Evolutionary conservation across 2,888 invertebrate species (phyloP).

Genomic region (Geophilus truncorum): DNA sequence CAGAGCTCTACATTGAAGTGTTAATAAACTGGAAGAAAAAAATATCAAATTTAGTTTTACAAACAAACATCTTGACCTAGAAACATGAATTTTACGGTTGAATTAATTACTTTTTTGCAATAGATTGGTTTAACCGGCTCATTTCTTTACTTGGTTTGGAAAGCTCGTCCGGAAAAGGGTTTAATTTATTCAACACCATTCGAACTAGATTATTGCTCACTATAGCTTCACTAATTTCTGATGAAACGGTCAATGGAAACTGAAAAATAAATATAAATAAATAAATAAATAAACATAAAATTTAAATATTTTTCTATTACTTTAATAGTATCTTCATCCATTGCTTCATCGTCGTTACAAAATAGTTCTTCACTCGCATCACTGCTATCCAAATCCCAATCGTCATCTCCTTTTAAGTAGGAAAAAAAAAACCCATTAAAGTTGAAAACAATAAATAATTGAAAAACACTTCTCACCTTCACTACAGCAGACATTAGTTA

Average conservation of each 20-base stretch:
- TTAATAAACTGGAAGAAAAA: conserved; percentile 41
- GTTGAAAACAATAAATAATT: neutral
- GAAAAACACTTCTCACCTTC: conserved; percentile 57
- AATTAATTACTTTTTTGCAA: conserved; percentile 39
- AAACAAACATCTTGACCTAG: too few relatives aligned
- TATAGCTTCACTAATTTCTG: conserved; percentile 60
- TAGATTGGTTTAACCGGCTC: too few relatives aligned
- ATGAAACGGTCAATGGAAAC: conserved; percentile 40
- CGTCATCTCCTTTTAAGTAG: conserved; percentile 43
- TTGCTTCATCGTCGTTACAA: conserved; percentile 31
- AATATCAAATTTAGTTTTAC: too few relatives aligned
- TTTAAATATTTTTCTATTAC: conserved; percentile 28
- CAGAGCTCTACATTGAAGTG: conserved; percentile 60
- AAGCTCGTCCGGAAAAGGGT: conserved; percentile 36
- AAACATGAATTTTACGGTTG: neutral
- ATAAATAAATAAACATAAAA: neutral
- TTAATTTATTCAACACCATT: conserved; percentile 58
- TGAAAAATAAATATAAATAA: conserved; percentile 25
- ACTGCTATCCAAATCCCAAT: conserved; percentile 45
- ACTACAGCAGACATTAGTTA: conserved; percentile 64
- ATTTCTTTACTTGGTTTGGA: neutral
- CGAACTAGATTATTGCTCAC: conserved; percentile 57
- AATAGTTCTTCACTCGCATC: conserved; percentile 43
- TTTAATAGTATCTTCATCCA: conserved; percentile 36
- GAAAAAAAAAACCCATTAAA: neutral